Evolutionary conservation across 2,113 vertebrate species (phyloP).

Genomic region (Rhabdomys dilectus): DNA sequence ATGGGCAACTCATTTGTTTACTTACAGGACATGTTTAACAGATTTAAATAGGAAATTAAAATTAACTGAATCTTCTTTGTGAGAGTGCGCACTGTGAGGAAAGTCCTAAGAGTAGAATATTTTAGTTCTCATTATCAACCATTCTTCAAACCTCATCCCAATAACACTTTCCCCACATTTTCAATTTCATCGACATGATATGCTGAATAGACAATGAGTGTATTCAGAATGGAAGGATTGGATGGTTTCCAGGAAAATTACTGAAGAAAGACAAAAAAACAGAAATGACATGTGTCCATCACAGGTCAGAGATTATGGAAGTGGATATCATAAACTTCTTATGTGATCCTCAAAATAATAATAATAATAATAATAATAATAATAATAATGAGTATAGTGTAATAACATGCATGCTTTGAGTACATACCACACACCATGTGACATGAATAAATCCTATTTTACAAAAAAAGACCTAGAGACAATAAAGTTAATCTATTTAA

Average conservation of each 20-base stretch:
- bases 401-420: background rate
- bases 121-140: conserved; percentile 48
- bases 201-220: background rate
- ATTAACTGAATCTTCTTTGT: conserved; percentile 46
- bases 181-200: background rate
- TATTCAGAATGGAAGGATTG: background rate
- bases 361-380: background rate
- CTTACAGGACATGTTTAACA: conserved; percentile 20
- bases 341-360: conserved; percentile 1
- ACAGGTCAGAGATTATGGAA: background rate
- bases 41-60: conserved; percentile 55
- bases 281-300: background rate
- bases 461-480: background rate
- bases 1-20: conserved; percentile 42
- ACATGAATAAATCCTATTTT: background rate
- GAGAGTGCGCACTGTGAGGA: conserved; percentile 44
- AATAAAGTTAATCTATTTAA: background rate
- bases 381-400: background rate
- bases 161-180: background rate
- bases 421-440: background rate
- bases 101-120: background rate
- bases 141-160: background rate
- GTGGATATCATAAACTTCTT: background rate
- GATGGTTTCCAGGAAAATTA: background rate
- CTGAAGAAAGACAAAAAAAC: background rate